Conservation (phyloP, 2,888 invertebrate species). For the Bombylius major region DNA sequence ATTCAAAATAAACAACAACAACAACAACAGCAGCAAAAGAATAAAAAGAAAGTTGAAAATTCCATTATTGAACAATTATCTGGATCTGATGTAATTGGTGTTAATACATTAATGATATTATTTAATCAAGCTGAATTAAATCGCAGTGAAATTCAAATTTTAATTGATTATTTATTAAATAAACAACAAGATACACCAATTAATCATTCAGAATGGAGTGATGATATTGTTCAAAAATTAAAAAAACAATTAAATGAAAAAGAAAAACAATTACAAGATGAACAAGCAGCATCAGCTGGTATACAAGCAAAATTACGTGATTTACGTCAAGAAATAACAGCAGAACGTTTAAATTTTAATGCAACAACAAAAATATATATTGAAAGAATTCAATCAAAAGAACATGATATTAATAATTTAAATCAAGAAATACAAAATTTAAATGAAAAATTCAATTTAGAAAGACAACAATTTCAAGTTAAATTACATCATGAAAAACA, state of each 20-base stretch:
- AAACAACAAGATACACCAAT: conserved; percentile 67
- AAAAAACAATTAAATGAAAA: conserved; percentile 83
- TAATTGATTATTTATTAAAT: conserved; percentile 79
- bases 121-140: conserved; percentile 71
- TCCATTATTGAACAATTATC: conserved; percentile 40
- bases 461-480: conserved; percentile 33
- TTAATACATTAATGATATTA: conserved; percentile 55
- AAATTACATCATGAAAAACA: conserved; percentile 31
- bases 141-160: conserved; percentile 75
- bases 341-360: conserved; percentile 31
- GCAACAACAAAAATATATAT: conserved; percentile 26
- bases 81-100: conserved; percentile 55
- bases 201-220: conserved; percentile 72
- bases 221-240: conserved; percentile 76
- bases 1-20: conserved; percentile 16
- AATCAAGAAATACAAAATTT: conserved; percentile 28
- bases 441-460: conserved; percentile 29
- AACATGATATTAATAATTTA: conserved; percentile 26
- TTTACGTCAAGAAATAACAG: conserved; percentile 43
- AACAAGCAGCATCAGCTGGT: conserved; percentile 60
- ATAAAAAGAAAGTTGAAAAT: conserved; percentile 47
- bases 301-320: conserved; percentile 69
- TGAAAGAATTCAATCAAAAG: conserved; percentile 29
- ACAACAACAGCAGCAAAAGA: conserved; percentile 23
- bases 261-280: conserved; percentile 61